Evolutionary conservation across 1,140 invertebrate species (phyloP).

Genomic region (Aphis craccivora): DNA sequence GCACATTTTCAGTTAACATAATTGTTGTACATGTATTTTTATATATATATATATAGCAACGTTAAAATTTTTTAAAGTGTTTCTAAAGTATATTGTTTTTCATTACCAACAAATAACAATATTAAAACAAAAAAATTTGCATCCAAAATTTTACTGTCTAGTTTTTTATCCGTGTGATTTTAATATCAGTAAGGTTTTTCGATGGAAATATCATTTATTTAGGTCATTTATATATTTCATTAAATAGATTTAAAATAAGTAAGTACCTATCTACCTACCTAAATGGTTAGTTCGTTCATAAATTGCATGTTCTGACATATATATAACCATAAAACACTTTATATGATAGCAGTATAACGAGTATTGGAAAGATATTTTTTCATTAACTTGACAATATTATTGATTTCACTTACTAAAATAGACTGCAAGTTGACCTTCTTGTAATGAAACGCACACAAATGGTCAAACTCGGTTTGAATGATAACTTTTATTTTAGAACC

Average conservation of each 20-base stretch:
- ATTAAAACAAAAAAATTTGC: too few species aligned
- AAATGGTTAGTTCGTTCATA: background rate
- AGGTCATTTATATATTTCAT: background rate
- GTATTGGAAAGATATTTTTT: background rate
- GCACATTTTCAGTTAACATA: background rate
- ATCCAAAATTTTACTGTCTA: too few species aligned
- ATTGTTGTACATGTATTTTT: background rate
- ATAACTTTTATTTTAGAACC: background rate
- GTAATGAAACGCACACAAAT: background rate
- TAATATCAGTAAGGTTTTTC: too few species aligned
- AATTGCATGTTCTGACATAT: background rate
- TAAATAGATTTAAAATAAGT: background rate
- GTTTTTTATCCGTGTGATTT: too few species aligned
- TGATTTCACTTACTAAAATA: background rate
- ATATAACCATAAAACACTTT: background rate
- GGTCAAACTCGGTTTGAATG: background rate
- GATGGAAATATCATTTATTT: too few species aligned
- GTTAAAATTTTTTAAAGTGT: background rate
- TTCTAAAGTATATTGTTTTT: background rate
- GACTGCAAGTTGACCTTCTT: background rate
- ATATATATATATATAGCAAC: background rate
- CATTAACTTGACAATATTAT: background rate
- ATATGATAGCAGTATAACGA: background rate
- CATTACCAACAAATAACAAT: too few species aligned
- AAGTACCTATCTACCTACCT: too few species aligned